Conservation (phyloP, 2,113 vertebrate species). For the Myotis yumanensis region DNA sequence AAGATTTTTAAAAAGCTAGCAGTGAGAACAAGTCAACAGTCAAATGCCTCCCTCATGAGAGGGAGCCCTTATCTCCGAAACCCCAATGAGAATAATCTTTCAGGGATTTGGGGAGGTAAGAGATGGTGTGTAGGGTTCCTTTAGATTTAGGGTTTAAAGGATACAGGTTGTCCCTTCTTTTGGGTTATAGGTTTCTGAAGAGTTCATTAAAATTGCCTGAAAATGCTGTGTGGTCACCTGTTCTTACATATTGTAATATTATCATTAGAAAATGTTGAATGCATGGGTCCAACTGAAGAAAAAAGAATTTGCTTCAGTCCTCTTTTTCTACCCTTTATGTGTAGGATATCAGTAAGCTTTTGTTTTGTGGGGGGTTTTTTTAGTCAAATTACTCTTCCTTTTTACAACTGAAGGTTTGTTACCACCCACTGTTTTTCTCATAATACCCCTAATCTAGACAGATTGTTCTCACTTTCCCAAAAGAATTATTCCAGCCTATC, state of each 20-base stretch:
- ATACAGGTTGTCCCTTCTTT: not conserved
- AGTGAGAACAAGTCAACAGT: not conserved
- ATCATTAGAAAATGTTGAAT: not conserved
- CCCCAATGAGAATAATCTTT: not conserved
- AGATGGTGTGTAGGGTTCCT: not conserved
- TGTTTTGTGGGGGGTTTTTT: too few relatives aligned
- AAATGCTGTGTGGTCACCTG: not conserved
- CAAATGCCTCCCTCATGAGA: not conserved
- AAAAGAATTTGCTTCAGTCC: not conserved
- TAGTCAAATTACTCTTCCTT: constrained; percentile 26
- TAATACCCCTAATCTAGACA: not conserved
- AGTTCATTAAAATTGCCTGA: not conserved
- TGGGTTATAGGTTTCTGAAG: not conserved
- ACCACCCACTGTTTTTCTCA: not conserved
- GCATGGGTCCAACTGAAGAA: not conserved
- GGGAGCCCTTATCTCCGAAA: not conserved
- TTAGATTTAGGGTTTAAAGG: not conserved
- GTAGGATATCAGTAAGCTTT: not conserved
- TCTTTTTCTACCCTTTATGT: not conserved
- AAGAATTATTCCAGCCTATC: not conserved
- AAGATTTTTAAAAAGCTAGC: not conserved
- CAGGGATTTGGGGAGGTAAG: not conserved
- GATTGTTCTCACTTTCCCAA: not conserved
- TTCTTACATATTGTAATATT: not conserved
- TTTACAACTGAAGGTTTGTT: not conserved